These are phyloP conservation scores for Sitta carolinensis DNA, from an alignment of 2,797 vertebrate genomes.

Conservation along the genomic window DNA sequence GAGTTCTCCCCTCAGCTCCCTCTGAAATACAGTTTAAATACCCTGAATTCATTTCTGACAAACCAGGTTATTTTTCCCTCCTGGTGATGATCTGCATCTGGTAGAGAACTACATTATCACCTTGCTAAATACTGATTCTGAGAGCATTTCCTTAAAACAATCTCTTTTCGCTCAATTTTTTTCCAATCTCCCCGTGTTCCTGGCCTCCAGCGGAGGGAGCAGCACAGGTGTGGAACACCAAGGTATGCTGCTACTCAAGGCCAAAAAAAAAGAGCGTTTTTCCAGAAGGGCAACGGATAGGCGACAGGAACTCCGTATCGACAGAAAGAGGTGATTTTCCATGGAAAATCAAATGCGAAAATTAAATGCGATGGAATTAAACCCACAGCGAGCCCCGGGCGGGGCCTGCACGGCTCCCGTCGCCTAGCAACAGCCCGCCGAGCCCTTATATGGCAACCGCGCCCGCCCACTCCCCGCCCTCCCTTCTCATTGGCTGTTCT, in stretches of 20 bases:
- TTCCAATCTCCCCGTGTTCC: fast-evolving
- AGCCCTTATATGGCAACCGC: fast-evolving
- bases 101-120: not conserved
- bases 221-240: not conserved
- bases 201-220: fast-evolving
- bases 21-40: not conserved
- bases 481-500: fast-evolving
- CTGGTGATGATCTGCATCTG: too few species aligned
- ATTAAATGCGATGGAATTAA: not conserved
- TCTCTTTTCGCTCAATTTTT: not conserved
- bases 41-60: not conserved
- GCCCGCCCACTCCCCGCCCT: fast-evolving
- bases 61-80: not conserved
- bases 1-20: not conserved
- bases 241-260: fast-evolving
- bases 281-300: fast-evolving
- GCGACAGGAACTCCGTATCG: fast-evolving
- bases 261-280: fast-evolving
- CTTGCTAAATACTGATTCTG: not conserved
- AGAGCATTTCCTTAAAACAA: fast-evolving
- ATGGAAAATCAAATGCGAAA: not conserved
- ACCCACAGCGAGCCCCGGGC: fast-evolving
- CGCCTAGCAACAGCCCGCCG: not conserved
- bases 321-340: not conserved
- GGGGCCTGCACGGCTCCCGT: fast-evolving